phyloP scores from a whole-genome alignment of 1,140 invertebrate species.

The Aphaenogaster floridana region DNA sequence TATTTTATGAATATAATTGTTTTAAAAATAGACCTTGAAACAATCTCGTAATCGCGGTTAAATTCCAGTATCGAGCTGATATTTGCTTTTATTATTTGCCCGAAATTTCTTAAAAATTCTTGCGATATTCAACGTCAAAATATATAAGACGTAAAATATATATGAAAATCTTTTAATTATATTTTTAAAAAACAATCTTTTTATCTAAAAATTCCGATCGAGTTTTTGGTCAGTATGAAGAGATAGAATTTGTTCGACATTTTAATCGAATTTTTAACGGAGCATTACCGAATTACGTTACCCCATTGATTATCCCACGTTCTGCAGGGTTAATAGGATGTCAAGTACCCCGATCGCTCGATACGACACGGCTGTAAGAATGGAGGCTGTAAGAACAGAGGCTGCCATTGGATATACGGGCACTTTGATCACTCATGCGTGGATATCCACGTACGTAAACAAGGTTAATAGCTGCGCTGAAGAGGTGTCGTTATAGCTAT shows the following conservation, averaged over 20 bases:
- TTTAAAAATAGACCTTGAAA: neutral
- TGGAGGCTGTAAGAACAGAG: neutral
- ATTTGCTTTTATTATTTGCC: conserved; percentile 8
- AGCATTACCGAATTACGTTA: conserved; percentile 4
- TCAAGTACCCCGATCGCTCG: conserved; percentile 48
- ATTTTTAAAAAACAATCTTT: neutral
- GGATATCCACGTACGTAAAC: conserved; percentile 59
- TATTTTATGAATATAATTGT: neutral
- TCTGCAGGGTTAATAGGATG: conserved; percentile 25
- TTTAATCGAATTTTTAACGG: neutral
- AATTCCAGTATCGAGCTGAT: neutral
- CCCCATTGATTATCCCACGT: conserved; percentile 26
- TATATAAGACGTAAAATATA: too few relatives aligned
- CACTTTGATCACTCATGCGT: conserved; percentile 32
- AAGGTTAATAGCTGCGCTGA: conserved; percentile 65
- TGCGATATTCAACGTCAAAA: neutral
- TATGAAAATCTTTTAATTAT: neutral
- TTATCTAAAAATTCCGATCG: neutral
- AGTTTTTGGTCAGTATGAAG: neutral
- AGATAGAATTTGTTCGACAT: neutral
- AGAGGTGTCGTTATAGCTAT: conserved; percentile 23
- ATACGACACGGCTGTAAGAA: conserved; percentile 36
- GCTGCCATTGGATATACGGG: conserved; percentile 34
- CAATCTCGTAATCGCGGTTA: neutral
- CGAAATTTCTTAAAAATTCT: conserved; percentile 13